Conservation (phyloP, 2,797 vertebrate genomes). For the Sebastes jordani region DNA sequence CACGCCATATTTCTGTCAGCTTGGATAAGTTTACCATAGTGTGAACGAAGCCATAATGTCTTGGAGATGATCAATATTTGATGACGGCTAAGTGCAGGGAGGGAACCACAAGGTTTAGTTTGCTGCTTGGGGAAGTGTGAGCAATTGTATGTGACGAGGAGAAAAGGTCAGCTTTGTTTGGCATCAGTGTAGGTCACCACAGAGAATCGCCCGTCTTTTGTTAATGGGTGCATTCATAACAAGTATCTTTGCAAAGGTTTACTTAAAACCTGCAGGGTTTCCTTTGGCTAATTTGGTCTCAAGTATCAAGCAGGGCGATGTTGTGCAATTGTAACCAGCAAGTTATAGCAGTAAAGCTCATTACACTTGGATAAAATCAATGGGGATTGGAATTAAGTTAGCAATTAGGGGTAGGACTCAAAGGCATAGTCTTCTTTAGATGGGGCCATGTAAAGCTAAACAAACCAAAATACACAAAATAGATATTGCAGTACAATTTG, state of each 20-base stretch:
- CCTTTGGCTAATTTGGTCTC: neutral
- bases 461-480: neutral
- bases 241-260: neutral
- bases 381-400: neutral
- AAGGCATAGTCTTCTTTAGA: neutral
- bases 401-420: neutral
- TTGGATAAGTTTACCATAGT: constrained; percentile 41
- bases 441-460: neutral
- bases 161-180: constrained; percentile 70
- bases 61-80: constrained; percentile 69
- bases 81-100: constrained; percentile 69
- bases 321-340: neutral
- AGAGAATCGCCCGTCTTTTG: neutral
- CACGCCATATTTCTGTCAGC: constrained; percentile 52
- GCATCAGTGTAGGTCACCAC: constrained; percentile 37
- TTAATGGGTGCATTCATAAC: constrained; percentile 6
- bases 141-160: constrained; percentile 48
- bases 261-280: constrained; percentile 21
- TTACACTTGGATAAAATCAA: neutral
- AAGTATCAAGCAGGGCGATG: neutral
- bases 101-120: constrained; percentile 43
- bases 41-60: constrained; percentile 54
- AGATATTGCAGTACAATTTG: neutral
- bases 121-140: constrained; percentile 50
- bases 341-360: neutral